phyloP scores from a whole-genome alignment of 2,797 vertebrate genomes.

The Chelon labrosus region DNA sequence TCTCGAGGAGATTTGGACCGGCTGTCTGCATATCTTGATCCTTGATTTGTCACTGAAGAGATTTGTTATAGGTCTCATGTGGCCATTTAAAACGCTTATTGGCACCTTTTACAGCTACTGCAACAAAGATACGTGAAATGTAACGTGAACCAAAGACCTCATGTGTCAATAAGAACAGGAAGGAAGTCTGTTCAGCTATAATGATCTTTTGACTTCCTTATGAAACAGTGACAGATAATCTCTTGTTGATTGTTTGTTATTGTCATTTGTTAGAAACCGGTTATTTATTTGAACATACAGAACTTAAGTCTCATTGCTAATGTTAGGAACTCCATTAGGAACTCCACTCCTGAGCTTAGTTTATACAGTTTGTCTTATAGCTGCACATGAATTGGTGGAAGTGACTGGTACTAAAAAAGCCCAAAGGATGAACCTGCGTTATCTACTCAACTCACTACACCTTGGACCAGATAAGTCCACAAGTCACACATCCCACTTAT shows the following conservation, averaged over 20 bases:
- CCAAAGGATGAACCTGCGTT: slow-evolving; percentile 8
- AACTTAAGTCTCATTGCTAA: not conserved
- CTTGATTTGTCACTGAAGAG: slow-evolving; percentile 63
- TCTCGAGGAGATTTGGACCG: slow-evolving; percentile 36
- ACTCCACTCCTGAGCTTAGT: no score
- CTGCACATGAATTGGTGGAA: not conserved
- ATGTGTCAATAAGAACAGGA: not conserved
- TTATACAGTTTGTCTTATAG: not conserved
- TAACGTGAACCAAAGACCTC: slow-evolving; percentile 7
- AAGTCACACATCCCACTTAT: slow-evolving; percentile 32
- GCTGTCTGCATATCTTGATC: slow-evolving; percentile 32
- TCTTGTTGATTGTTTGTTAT: not conserved
- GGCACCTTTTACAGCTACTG: slow-evolving; percentile 33
- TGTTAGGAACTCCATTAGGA: not conserved
- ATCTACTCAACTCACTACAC: slow-evolving; percentile 18
- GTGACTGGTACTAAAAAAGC: slow-evolving; percentile 3
- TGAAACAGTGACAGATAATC: no score
- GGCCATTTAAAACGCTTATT: slow-evolving; percentile 32
- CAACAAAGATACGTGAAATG: slow-evolving; percentile 32
- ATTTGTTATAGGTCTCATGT: slow-evolving; percentile 45
- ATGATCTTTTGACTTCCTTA: no score
- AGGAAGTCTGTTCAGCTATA: no score
- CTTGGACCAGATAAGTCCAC: slow-evolving; percentile 20
- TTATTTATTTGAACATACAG: not conserved
- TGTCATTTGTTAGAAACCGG: not conserved